Base-by-base conservation (phyloP, 2,797 vertebrate species). In the Bradypodion ventrale region DNA sequence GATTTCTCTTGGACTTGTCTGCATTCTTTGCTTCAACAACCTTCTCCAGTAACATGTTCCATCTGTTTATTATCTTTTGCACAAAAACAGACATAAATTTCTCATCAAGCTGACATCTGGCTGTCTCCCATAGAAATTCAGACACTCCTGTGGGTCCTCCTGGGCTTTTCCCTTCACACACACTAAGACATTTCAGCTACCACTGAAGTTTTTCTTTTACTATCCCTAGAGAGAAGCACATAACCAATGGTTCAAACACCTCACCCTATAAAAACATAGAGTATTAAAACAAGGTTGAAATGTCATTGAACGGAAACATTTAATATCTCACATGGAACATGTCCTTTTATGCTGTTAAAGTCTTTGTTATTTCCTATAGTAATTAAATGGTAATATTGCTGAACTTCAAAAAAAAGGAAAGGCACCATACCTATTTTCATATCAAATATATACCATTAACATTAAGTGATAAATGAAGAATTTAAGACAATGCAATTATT, bases 61-160 rank as follows among this genome's bases (percentile, higher is more conserved):
- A 88, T 75, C 85, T 90, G 91, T 87, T 92, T 86, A 91, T 78
- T 84, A 87, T 75, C 80, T 75, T 80, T 16, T 88, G 78, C 85
- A 89, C 7, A 87, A 78, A 90, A 86, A 87, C 10, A 86, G 89
- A 89, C 66, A 90, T 70, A 89, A 89, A 40, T 66, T 87, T 83
- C 89, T 65, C 83, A 85, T 79, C 25, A 77, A 84, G 75, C 59
- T 89, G 93, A 92, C 89, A 91, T 90, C 87, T 89, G 91, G 84
- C 42, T 90, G 84, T 90, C 86, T 92, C 88, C 76, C 81, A 87
- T 69, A 87, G 83, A 85, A 90, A 82, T 35, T 75, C 72, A 90
- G 87, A 89, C 8, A 52, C 32, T 40, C n/a, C 78, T 78, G 19
- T 74, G 7, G n/a, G 76, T 91, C 63, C 87, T 90, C 79, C 69